Evolutionary conservation across 2,888 invertebrate genomes (phyloP), one percentile per base, ranked within the genome.

Genomic region (Choristoneura rosaceana): DNA sequence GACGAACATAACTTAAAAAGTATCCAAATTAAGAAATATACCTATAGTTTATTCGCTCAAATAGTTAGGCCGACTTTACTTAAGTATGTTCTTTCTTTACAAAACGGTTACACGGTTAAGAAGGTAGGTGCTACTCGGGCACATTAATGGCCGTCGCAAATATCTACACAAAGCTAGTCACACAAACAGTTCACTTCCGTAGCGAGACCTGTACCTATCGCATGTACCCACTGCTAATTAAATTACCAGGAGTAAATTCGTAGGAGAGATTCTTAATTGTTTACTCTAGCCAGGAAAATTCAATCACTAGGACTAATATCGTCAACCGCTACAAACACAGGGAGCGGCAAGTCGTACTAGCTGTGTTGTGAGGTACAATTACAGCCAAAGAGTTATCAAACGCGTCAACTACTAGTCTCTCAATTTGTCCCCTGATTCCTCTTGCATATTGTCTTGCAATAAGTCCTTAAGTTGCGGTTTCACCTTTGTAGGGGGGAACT

Each of bases 401-500:
- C 47, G 62, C 55, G 61, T 64, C 58, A 41, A 47, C 67, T 71
- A 71, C 62, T 41, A 71, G 25, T 63, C 33, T 63, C 68, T 71
- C 47, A 59, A 59, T 43, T 59, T 60, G 34, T 59, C 59, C 3
- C 50, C 64, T 3, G 58, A 9, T 12, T 25, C 41, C 25, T 55
- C 41, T 67, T 45, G 77, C 71, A 68, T 62, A 47, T 77, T 80
- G 66, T 92, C 91, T 67, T 84, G 77, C 69, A 94, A 84, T 75
- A 86, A 85, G 78, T 94, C 94, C 78, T 87, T 87, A 88, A 93
- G 87, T 55, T 87, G 85, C 14, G 87, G 88, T 81, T 95, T 95
- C 3, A 95, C 92, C 88, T 90, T 95, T 0, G 95, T 95, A 8
- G 88, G 92, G 50, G 94, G 92, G 77, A 94, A 95, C 80, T 95